Evolutionary conservation across 2,113 vertebrate species (phyloP).

Genomic region (Candoia aspera): DNA sequence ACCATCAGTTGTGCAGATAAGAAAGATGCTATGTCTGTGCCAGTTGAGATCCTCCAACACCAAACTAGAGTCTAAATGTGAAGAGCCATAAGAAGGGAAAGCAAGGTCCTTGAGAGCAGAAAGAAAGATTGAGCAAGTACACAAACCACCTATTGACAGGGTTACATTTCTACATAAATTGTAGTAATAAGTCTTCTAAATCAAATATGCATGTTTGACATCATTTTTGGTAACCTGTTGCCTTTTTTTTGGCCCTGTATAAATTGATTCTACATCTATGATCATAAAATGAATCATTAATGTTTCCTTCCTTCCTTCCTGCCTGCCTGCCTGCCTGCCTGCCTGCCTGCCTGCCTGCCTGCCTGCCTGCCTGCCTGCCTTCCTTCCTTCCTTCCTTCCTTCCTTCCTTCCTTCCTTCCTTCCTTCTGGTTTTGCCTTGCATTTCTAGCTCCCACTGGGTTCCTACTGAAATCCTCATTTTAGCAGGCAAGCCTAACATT

Average conservation of each 20-base stretch:
- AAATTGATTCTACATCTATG: not conserved
- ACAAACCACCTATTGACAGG: not conserved
- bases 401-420: not conserved
- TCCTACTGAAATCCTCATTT: slow-evolving; percentile 38
- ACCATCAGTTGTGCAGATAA: not conserved
- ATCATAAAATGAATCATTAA: slow-evolving; percentile 3
- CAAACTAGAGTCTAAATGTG: not conserved
- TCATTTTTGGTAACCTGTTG: not conserved
- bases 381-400: slow-evolving; percentile 14
- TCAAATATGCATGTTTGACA: not conserved
- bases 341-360: not conserved
- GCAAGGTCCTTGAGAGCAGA: not conserved
- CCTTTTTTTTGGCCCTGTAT: not conserved
- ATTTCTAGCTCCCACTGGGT: not conserved
- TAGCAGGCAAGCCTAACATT: slow-evolving; percentile 20
- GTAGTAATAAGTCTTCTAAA: not conserved
- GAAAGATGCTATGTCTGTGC: not conserved
- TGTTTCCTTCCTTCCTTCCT: slow-evolving; percentile 13
- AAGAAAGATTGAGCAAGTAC: not conserved
- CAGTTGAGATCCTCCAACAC: not conserved
- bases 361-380: not conserved
- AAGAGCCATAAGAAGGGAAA: not conserved
- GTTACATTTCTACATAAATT: not conserved
- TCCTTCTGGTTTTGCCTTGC: slow-evolving; percentile 26
- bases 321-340: slow-evolving; percentile 4